These are phyloP conservation scores for Ctenoplectra terminalis DNA, from an alignment of 1,140 invertebrate genomes.

Conservation along the genomic window DNA sequence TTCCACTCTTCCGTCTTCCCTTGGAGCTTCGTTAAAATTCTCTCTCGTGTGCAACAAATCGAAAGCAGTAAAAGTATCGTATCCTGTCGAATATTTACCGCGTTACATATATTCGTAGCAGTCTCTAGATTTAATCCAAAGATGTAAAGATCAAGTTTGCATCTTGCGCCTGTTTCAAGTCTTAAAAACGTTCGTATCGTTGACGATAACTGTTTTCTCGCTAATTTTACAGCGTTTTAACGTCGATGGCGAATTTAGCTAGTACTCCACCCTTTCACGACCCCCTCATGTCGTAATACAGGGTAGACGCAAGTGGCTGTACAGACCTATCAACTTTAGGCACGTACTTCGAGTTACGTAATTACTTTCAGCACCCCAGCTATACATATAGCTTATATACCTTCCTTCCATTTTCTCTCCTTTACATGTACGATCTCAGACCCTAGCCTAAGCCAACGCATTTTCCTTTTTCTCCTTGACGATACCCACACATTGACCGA, in stretches of 20 bases:
- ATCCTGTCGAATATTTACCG: background rate
- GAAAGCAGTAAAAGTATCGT: background rate
- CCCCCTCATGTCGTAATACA: slow-evolving; percentile 36
- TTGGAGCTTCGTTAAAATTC: slow-evolving; percentile 55
- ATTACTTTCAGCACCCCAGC: slow-evolving; percentile 70
- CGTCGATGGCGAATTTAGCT: slow-evolving; percentile 50
- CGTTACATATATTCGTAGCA: background rate
- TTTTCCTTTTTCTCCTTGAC: slow-evolving; percentile 13
- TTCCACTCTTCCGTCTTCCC: slow-evolving; percentile 38
- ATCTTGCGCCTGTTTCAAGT: background rate
- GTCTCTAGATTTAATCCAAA: background rate
- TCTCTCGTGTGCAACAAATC: slow-evolving; percentile 16
- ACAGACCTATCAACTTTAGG: slow-evolving; percentile 67
- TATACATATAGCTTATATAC: slow-evolving; percentile 55
- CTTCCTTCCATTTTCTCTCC: slow-evolving; percentile 48
- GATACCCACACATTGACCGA: slow-evolving; percentile 20
- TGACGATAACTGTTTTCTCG: slow-evolving; percentile 26
- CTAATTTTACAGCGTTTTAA: slow-evolving; percentile 50
- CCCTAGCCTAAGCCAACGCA: slow-evolving; percentile 9
- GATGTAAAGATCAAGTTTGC: background rate
- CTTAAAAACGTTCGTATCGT: background rate
- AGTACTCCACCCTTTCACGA: slow-evolving; percentile 26
- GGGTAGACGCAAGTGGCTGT: slow-evolving; percentile 55
- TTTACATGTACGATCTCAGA: slow-evolving; percentile 19
- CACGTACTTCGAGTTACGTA: slow-evolving; percentile 66